Conservation (phyloP, 2,888 invertebrate genomes). For the Agrotis clavis region DNA sequence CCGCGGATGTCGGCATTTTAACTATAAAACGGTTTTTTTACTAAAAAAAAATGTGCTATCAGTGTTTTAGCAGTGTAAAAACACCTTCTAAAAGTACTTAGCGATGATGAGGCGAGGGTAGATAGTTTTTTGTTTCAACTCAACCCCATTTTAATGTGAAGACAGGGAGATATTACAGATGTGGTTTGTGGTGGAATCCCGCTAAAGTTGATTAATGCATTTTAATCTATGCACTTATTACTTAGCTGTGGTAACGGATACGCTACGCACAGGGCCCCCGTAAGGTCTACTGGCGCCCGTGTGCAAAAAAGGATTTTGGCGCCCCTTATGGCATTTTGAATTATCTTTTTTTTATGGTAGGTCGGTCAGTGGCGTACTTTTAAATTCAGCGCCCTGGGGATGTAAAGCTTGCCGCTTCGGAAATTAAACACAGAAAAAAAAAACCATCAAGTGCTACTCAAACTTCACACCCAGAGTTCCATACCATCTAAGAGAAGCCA, state of each 20-base stretch:
- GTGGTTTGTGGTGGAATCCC: conserved; percentile 37
- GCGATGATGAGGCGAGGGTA: conserved; percentile 55
- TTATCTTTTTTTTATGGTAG: too few species aligned
- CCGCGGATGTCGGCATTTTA: conserved; percentile 71
- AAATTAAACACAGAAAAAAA: too few species aligned
- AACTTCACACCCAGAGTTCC: too few species aligned
- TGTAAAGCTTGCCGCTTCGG: too few species aligned
- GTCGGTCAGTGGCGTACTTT: too few species aligned
- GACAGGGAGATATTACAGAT: conserved; percentile 46
- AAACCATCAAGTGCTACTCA: too few species aligned
- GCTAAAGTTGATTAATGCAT: conserved; percentile 60
- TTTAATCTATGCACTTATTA: conserved; percentile 49
- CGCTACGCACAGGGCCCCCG: too few species aligned
- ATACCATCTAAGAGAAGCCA: too few species aligned
- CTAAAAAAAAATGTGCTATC: conserved; percentile 65
- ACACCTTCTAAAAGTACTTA: conserved; percentile 70
- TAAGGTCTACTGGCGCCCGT: too few species aligned
- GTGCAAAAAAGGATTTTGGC: too few species aligned
- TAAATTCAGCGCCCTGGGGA: too few species aligned
- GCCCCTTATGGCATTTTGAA: too few species aligned
- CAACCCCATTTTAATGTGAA: conserved; percentile 53
- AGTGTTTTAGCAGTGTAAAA: conserved; percentile 70
- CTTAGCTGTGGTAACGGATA: conserved; percentile 38
- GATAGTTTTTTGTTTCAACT: conserved; percentile 54
- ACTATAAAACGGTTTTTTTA: conserved; percentile 56